Evolutionary conservation across 2,797 vertebrate species (phyloP), one percentile per base, ranked within the genome.

Genomic region (Mycteria americana): DNA sequence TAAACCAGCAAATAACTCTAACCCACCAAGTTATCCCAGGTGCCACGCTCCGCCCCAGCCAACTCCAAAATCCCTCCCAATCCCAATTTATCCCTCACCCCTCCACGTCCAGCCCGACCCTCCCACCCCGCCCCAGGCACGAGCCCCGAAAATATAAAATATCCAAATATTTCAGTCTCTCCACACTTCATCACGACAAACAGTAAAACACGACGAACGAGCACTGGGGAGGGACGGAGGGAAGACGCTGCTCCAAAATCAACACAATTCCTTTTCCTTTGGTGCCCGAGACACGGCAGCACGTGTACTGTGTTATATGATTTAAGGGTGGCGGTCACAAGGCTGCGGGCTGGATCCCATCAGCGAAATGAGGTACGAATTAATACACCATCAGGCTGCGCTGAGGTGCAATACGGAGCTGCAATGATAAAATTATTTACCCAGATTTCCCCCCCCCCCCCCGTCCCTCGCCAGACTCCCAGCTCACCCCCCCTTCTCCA

Each of bases 91-190:
- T 13, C 54, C 50, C 37, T 31, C 25, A 46, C 4, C 19, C 60
- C 14, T 64, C 37, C 35, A 41, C 4, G 2, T 43, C 46, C 70
- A 89, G n/a, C 57, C 33, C 2, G 3, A 35, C 18, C 28, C 37
- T 65, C 31, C 21, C 11, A 24, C 9, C 25, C 73, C 30, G 37
- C 18, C 67, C 23, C 27, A 63, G 43, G 54, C 67, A 68, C 1
- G 1, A 76, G 33, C 59, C 50, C 18, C 0, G 0, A 62, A 65
- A 76, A 28, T 0, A 85, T 1, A 14, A 24, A 80, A 13, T 9
- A 94, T 7, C 15, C 57, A 50, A 33, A n/a, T 9, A 45, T 18
- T 79, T 64, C 64, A 35, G 13, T 19, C 50, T 59, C 53, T 72
- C 35, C 22, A 2, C 2, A 18, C 45, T 30, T 43, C 46, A 46